These are phyloP conservation scores for Ariolimax columbianus DNA, from an alignment of 2,888 invertebrate species.

Conservation along the genomic window DNA sequence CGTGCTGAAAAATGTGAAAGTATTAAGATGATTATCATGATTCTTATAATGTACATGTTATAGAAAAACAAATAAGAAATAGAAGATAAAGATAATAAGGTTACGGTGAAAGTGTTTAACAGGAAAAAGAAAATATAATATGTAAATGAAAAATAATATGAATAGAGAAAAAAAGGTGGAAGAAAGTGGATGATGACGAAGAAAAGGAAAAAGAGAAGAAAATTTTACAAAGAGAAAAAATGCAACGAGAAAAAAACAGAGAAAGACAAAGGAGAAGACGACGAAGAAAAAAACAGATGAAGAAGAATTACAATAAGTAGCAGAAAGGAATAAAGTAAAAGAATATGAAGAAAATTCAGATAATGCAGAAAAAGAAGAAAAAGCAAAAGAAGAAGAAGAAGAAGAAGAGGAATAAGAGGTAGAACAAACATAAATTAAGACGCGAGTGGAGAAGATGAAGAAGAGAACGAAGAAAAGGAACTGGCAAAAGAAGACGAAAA, in stretches of 20 bases:
- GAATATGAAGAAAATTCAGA: not conserved
- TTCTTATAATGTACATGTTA: no score
- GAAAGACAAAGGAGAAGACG: no score
- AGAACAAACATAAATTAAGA: not conserved
- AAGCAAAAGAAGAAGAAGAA: no score
- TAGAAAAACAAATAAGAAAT: no score
- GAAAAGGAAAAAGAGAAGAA: not conserved
- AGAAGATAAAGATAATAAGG: constrained; percentile 13
- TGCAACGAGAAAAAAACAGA: no score
- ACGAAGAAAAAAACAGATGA: not conserved
- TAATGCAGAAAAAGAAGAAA: no score
- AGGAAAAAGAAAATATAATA: no score
- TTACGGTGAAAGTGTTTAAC: no score
- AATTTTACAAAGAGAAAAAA: not conserved
- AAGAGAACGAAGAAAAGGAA: not conserved
- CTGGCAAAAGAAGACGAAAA: no score
- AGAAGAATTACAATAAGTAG: not conserved
- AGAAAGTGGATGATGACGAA: not conserved
- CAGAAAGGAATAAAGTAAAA: not conserved
- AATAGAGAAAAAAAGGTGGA: not conserved
- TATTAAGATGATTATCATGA: no score
- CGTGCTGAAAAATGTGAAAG: no score
- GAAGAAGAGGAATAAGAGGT: no score
- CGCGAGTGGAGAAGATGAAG: not conserved
- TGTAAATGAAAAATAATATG: not conserved